Conservation (phyloP, 1,140 invertebrate species). For the Diabrotica undecimpunctata region DNA sequence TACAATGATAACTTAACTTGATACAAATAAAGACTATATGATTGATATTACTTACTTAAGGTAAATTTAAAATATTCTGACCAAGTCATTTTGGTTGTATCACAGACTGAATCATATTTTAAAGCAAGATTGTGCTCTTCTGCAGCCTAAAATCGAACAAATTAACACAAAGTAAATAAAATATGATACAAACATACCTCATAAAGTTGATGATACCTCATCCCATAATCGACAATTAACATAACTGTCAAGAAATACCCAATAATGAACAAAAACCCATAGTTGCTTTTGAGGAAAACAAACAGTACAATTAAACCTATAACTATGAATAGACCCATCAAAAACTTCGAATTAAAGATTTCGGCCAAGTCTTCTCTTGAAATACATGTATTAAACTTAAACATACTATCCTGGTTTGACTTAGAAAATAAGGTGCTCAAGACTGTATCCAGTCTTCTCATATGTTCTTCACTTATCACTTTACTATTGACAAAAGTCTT, state of each 20-base stretch:
- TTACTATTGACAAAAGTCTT: constrained; percentile 17
- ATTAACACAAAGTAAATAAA: background rate
- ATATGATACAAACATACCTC: constrained; percentile 18
- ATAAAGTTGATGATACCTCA: constrained; percentile 21
- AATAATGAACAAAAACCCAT: constrained; percentile 23
- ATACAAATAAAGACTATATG: no score
- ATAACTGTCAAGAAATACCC: constrained; percentile 24
- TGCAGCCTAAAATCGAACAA: constrained; percentile 21
- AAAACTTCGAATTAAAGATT: no score
- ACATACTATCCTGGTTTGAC: constrained; percentile 16
- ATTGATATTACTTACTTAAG: constrained; percentile 18
- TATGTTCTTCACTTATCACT: constrained; percentile 15
- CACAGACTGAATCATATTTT: constrained; percentile 23
- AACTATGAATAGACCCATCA: constrained; percentile 3
- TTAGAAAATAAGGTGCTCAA: constrained; percentile 25
- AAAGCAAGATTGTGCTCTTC: constrained; percentile 28
- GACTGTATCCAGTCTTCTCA: constrained; percentile 25
- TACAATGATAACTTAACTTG: no score
- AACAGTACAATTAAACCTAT: constrained; percentile 18
- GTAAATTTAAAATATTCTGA: constrained; percentile 20
- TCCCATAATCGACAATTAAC: constrained; percentile 26
- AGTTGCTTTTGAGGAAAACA: constrained; percentile 23
- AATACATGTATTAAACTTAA: constrained; percentile 9
- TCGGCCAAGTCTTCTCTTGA: background rate
- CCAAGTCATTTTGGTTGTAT: constrained; percentile 25